A percentile compares a stretch with the other conserved stretches of the same genome.
Conservation (phyloP, 2,113 vertebrate species). For the Corydoras maculifer region DNA sequence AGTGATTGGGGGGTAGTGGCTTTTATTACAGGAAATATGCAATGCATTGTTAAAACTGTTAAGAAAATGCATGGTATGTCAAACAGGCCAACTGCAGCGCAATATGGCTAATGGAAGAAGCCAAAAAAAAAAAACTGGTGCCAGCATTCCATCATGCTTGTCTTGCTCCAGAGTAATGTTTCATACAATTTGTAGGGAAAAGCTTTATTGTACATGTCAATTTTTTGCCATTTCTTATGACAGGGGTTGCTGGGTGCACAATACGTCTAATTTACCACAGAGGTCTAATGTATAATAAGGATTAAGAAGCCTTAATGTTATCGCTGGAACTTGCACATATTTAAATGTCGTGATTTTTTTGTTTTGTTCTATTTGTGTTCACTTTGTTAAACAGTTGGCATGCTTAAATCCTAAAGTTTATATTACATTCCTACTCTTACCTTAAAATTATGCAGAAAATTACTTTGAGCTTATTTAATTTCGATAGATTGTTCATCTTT, state of each 20-base stretch:
- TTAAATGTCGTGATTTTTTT: no score
- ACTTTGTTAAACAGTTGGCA: no score
- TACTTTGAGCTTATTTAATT: no score
- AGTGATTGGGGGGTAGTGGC: constrained; percentile 3
- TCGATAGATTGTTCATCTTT: no score
- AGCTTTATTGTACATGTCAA: background rate
- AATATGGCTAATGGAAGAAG: constrained; percentile 12
- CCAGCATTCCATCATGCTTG: background rate
- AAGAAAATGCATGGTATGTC: constrained; percentile 40
- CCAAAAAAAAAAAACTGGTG: constrained; percentile 30
- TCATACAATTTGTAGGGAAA: background rate
- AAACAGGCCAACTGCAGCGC: constrained; percentile 16
- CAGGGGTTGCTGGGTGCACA: no score
- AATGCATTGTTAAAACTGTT: constrained; percentile 27
- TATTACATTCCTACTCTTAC: no score
- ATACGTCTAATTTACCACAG: background rate
- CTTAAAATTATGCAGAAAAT: no score
- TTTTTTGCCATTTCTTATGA: background rate
- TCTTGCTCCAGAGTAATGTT: constrained; percentile 22
- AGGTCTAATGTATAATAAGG: no score
- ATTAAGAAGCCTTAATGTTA: no score
- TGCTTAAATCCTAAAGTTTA: no score
- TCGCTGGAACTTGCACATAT: no score
- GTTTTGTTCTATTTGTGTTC: no score
- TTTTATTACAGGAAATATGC: constrained; percentile 10